phyloP scores from a whole-genome alignment of 2,888 invertebrate genomes.

The Byasa hedistus region DNA sequence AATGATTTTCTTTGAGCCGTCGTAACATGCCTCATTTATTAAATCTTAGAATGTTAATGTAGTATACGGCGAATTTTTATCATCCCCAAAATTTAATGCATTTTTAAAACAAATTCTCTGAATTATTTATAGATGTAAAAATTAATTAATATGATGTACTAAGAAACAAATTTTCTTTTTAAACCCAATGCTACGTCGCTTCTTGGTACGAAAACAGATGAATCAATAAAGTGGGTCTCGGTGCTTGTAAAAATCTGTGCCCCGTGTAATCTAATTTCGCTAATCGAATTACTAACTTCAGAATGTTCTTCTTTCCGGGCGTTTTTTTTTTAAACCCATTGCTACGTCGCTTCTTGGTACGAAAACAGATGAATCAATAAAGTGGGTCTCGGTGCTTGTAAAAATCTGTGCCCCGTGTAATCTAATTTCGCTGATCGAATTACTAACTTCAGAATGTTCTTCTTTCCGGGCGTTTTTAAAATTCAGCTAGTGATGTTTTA shows the following conservation, averaged over 20 bases:
- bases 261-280: neutral
- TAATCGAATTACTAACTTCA: neutral
- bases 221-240: neutral
- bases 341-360: neutral
- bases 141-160: too few relatives aligned
- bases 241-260: slow-evolving; percentile 2
- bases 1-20: too few relatives aligned
- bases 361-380: neutral
- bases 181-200: too few relatives aligned
- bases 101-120: too few relatives aligned
- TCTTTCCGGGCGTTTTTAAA: neutral
- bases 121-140: too few relatives aligned
- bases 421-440: slow-evolving; percentile 1
- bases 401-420: neutral
- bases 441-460: neutral
- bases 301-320: neutral
- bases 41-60: too few relatives aligned
- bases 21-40: too few relatives aligned
- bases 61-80: too few relatives aligned
- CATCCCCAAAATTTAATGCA: too few relatives aligned
- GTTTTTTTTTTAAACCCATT: too few relatives aligned
- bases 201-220: neutral
- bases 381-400: neutral
- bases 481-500: too few relatives aligned
- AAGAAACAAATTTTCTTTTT: too few relatives aligned